phyloP scores from a whole-genome alignment of 1,140 invertebrate genomes.

The Aphelenchoides fujianensis region DNA sequence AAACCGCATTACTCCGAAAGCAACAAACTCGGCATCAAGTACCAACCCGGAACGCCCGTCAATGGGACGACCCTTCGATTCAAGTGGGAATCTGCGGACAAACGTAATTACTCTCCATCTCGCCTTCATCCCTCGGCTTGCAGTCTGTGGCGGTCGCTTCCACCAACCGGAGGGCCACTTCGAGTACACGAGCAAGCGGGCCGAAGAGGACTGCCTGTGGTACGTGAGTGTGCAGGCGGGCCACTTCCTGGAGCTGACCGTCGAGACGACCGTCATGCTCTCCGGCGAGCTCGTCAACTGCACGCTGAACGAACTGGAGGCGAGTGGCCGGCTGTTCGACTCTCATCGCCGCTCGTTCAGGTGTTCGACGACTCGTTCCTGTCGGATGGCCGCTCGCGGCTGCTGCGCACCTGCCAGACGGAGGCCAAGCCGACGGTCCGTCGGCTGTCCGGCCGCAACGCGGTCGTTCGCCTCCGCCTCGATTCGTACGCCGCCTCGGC shows the following conservation, averaged over 20 bases:
- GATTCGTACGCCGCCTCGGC: constrained; percentile 3
- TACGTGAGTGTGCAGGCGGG: constrained; percentile 62
- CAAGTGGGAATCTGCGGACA: no score
- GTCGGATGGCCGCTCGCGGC: neutral
- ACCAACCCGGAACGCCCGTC: no score
- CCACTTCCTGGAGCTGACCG: constrained; percentile 58
- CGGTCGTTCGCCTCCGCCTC: neutral
- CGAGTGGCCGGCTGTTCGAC: constrained; percentile 21
- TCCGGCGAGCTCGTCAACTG: constrained; percentile 45
- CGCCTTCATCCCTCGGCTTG: no score
- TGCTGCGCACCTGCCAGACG: constrained; percentile 11
- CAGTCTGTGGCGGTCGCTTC: constrained; percentile 20
- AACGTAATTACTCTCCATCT: no score
- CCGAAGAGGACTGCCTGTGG: constrained; percentile 38
- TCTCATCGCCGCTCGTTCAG: neutral
- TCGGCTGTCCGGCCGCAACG: constrained; percentile 5
- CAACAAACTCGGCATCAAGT: no score
- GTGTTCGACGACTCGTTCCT: constrained; percentile 14
- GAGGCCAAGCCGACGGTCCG: neutral
- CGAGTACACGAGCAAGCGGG: neutral
- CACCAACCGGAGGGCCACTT: neutral
- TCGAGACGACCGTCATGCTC: constrained; percentile 37
- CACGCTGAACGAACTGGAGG: constrained; percentile 62
- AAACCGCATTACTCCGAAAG: no score
- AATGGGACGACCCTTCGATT: no score